Evolutionary conservation across 2,888 invertebrate species (phyloP), one percentile per base, ranked within the genome.

Genomic region (Aphodius sticticus): DNA sequence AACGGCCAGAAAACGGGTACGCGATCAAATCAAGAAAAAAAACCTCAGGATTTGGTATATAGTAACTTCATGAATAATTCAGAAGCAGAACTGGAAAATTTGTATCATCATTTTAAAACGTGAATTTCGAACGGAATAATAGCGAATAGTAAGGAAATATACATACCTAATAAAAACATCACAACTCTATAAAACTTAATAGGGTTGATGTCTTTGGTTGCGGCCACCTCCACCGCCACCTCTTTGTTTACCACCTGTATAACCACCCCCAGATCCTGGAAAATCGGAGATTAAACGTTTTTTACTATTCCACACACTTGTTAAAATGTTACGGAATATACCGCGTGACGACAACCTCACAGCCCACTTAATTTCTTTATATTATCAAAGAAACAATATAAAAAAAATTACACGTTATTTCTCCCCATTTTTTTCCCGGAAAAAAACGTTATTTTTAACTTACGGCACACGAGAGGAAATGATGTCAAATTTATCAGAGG

Each of bases 151-250:
- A n/a, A 53, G 70, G 36, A 69, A 26, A 71, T 69, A 76, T 76
- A 81, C 81, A 77, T 81, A 82, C 80, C 78, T 77, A 80, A 71
- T 77, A 81, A 79, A 77, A 81, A 81, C 83, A 85, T 85, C 84
- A 85, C 84, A 85, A 84, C 79, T 81, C 79, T 81, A 79, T 87
- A 87, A 90, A 74, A 74, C 69, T 81, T 95, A 96, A 91, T 96
- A 96, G 89, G 96, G 96, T 91, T 96, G 95, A 92, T 96, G 96
- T 93, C 96, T 94, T 91, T 95, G 95, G 91, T 95, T 95, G 87
- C 94, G 93, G 88, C 94, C 91, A 88, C 91, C 90, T 90, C 95
- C 95, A 88, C 95, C 94, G 88, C 91, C 91, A 87, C 91, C 91
- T 88, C 96, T 95, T 89, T 96, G 95, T 92, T 96, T 96, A 90